phyloP scores from a whole-genome alignment of 2,888 invertebrate species.

The Allolobophora icterica region DNA sequence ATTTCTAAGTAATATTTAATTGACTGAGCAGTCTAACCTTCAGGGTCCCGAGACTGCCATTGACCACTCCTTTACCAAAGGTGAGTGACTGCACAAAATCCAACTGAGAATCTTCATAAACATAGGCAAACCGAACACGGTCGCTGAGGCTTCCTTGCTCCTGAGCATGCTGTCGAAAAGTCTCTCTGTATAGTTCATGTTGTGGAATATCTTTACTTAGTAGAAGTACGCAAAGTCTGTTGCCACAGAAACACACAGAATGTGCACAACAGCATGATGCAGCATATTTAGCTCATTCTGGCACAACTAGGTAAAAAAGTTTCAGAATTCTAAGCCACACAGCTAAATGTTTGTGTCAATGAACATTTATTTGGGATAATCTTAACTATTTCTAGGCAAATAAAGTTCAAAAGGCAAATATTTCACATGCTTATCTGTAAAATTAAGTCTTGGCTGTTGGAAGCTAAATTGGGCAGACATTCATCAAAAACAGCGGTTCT shows the following conservation, averaged over 20 bases:
- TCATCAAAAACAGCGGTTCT: too few species aligned
- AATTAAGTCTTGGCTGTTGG: neutral
- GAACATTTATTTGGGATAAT: neutral
- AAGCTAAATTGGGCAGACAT: neutral
- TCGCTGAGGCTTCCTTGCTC: slow-evolving; percentile 60
- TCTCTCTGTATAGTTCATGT: slow-evolving; percentile 74
- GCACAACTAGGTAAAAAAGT: neutral
- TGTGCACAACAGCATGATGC: neutral
- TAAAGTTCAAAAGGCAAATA: neutral
- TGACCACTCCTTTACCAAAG: slow-evolving; percentile 56
- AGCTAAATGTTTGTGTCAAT: neutral
- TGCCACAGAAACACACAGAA: slow-evolving; percentile 18
- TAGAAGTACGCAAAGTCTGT: slow-evolving; percentile 77
- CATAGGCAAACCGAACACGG: slow-evolving; percentile 84
- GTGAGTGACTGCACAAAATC: slow-evolving; percentile 81
- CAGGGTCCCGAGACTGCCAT: slow-evolving; percentile 47
- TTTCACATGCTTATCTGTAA: neutral
- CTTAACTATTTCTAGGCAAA: neutral
- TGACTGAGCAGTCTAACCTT: slow-evolving; percentile 50
- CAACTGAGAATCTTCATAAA: slow-evolving; percentile 81
- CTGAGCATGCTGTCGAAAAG: slow-evolving; percentile 77
- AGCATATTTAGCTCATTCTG: neutral
- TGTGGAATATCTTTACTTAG: slow-evolving; percentile 72
- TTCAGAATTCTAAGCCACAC: neutral
- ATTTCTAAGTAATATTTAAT: neutral